phyloP scores from a whole-genome alignment of 2,797 vertebrate genomes.

The Chiloscyllium punctatum region DNA sequence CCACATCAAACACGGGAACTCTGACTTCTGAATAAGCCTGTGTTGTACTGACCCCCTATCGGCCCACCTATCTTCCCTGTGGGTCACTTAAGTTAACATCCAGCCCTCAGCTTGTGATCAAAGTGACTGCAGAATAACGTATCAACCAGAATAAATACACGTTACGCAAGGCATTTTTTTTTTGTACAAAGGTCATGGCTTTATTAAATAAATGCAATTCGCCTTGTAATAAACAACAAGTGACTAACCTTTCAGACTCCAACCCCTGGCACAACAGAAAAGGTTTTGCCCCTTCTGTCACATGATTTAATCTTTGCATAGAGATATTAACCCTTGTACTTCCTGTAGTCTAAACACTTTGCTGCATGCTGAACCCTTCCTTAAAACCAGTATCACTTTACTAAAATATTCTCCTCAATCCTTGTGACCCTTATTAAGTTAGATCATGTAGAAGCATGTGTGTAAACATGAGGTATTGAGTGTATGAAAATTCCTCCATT shows the following conservation, averaged over 20 bases:
- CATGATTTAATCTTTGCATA: not conserved
- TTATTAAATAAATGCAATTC: constrained; percentile 34
- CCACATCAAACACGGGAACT: not conserved
- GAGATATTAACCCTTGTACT: constrained; percentile 1
- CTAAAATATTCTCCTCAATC: constrained; percentile 2
- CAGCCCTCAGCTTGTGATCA: not conserved
- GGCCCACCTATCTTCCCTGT: not conserved
- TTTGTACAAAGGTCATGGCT: constrained; percentile 37
- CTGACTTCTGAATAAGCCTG: not conserved
- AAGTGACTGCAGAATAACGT: not conserved
- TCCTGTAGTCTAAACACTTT: not conserved
- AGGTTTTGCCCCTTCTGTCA: not conserved
- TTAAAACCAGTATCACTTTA: not conserved
- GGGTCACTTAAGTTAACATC: not conserved
- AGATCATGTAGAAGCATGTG: not conserved
- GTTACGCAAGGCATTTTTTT: not conserved
- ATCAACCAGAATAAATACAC: constrained; percentile 13
- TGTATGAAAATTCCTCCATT: not conserved
- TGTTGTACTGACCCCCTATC: not conserved
- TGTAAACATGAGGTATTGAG: not conserved
- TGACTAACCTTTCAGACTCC: constrained; percentile 29
- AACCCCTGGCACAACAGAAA: not conserved
- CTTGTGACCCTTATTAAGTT: not conserved
- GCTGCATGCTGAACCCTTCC: not conserved
- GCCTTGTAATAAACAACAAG: constrained; percentile 37